A percentile compares a stretch with the other conserved stretches of the same genome.
Conservation (phyloP, 2,888 invertebrate species). For the Mechanitis mazaeus region DNA sequence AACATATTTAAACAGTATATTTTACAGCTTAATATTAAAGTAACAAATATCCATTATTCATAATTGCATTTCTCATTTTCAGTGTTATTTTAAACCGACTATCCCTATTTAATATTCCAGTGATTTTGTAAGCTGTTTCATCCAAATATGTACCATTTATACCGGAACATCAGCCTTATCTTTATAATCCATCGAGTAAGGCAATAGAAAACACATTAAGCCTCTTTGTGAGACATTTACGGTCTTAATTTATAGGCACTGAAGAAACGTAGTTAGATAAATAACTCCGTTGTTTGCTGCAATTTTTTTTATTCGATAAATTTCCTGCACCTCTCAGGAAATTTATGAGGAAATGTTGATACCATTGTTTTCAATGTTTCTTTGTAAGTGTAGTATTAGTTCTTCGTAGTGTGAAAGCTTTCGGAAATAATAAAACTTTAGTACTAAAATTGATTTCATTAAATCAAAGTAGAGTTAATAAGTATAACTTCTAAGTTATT, state of each 20-base stretch:
- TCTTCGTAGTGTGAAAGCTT: not conserved
- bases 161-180: slow-evolving; percentile 35
- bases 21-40: not conserved
- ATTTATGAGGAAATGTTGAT: slow-evolving; percentile 18
- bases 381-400: too few species aligned
- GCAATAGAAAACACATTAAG: slow-evolving; percentile 55
- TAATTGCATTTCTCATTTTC: slow-evolving; percentile 31
- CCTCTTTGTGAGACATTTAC: slow-evolving; percentile 48
- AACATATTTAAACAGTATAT: too few species aligned
- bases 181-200: slow-evolving; percentile 47
- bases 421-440: not conserved
- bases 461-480: too few species aligned
- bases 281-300: slow-evolving; percentile 28
- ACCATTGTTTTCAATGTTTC: not conserved
- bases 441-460: too few species aligned
- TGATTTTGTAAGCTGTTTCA: slow-evolving; percentile 25
- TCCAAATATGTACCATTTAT: slow-evolving; percentile 27
- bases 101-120: slow-evolving; percentile 27
- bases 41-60: slow-evolving; percentile 16
- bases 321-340: slow-evolving; percentile 18
- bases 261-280: slow-evolving; percentile 34
- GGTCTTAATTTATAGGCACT: slow-evolving; percentile 44
- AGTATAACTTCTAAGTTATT: too few species aligned
- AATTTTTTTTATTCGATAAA: slow-evolving; percentile 27
- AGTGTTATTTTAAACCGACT: slow-evolving; percentile 11